Evolutionary conservation across 2,113 vertebrate species (phyloP).

Genomic region (Rhinopomastus cyanomelas): DNA sequence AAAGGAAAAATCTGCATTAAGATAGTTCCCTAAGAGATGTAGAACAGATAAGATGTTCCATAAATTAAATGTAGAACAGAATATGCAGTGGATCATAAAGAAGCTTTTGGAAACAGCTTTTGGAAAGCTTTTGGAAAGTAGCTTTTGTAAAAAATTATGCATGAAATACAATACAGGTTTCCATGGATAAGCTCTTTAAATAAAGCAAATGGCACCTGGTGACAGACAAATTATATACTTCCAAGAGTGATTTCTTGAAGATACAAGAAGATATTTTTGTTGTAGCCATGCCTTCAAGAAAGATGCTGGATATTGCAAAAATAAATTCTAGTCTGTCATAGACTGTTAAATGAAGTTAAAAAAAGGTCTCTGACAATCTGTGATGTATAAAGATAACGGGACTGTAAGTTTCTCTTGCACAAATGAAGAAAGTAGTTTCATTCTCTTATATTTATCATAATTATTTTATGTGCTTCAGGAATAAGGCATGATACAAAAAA

Average conservation of each 20-base stretch:
- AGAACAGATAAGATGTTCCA: too few relatives aligned
- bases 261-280: neutral
- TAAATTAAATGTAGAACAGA: neutral
- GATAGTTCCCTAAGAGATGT: neutral
- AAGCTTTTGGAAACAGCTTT: neutral
- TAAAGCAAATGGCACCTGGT: neutral
- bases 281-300: neutral
- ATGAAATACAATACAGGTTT: neutral
- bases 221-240: neutral
- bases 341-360: neutral
- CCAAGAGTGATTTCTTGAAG: rapidly evolving
- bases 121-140: too few relatives aligned
- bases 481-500: neutral
- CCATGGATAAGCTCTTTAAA: neutral
- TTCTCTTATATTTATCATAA: neutral
- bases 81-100: neutral
- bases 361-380: neutral
- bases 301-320: neutral
- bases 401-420: neutral
- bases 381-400: neutral
- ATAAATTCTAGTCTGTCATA: neutral
- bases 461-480: neutral
- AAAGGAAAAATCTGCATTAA: slow-evolving; percentile 9
- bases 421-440: neutral
- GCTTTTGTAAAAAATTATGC: neutral